These are phyloP conservation scores for Onychostoma macrolepis DNA, from an alignment of 2,113 vertebrate species.

Conservation along the genomic window DNA sequence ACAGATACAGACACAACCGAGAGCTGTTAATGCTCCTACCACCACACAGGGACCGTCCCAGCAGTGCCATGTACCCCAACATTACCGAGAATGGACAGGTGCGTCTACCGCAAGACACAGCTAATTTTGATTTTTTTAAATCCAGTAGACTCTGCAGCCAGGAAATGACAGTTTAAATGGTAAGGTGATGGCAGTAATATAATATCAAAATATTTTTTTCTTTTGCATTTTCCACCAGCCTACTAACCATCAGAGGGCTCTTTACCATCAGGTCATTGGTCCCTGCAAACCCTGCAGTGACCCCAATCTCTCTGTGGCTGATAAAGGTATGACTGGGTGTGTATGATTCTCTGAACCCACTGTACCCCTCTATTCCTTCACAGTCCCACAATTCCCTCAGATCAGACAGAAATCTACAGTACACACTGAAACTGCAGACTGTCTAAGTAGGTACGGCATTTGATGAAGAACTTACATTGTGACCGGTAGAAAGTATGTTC, in stretches of 20 bases:
- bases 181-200: background rate
- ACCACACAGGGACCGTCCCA: conserved; percentile 87
- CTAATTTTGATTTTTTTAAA: background rate
- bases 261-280: conserved; percentile 95
- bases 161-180: background rate
- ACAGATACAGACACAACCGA: conserved; percentile 91
- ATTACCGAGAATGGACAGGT: conserved; percentile 94
- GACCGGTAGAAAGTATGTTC: background rate
- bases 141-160: background rate
- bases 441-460: background rate
- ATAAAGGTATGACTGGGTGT: conserved; percentile 84
- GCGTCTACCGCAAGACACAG: background rate
- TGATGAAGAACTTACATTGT: background rate
- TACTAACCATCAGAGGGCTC: conserved; percentile 88
- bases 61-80: conserved; percentile 92
- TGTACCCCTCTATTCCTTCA: background rate
- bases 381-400: background rate
- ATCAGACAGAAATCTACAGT: background rate
- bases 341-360: conserved; percentile 20
- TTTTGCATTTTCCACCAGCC: conserved; percentile 71
- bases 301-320: conserved; percentile 95
- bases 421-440: background rate
- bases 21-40: conserved; percentile 95
- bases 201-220: background rate
- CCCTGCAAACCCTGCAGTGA: conserved; percentile 98